Evolutionary conservation across 1,140 invertebrate genomes (phyloP).

Genomic region (Ceratosolen solmsi): DNA sequence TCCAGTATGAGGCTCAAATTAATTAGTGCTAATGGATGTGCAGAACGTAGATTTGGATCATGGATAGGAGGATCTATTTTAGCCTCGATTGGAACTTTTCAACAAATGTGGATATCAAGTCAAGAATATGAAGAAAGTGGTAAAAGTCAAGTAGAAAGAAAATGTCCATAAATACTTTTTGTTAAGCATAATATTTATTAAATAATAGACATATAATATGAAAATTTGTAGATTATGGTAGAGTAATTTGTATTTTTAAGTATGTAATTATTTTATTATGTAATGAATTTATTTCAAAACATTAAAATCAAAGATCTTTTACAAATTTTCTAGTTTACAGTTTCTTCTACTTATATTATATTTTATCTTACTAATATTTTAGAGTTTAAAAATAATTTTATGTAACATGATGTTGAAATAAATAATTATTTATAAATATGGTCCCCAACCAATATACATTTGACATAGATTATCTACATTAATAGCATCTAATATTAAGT

Average conservation of each 20-base stretch:
- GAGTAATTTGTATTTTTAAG: constrained; percentile 55
- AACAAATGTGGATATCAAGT: constrained; percentile 94
- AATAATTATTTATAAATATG: constrained; percentile 79
- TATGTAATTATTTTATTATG: constrained; percentile 51
- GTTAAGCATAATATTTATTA: constrained; percentile 28
- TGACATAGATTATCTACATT: constrained; percentile 90
- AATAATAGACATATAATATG: constrained; percentile 20
- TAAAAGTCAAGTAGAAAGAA: constrained; percentile 86
- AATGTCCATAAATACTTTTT: constrained; percentile 79
- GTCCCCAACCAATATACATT: constrained; percentile 98
- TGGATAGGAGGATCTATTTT: constrained; percentile 95
- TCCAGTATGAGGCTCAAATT: constrained; percentile 90
- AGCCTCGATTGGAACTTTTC: constrained; percentile 91
- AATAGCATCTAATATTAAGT: constrained; percentile 93
- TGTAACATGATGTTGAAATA: constrained; percentile 31
- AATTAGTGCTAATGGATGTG: constrained; percentile 81
- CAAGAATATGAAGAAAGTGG: constrained; percentile 93
- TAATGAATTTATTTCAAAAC: constrained; percentile 39
- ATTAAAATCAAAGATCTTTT: constrained; percentile 46
- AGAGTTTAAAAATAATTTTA: background rate
- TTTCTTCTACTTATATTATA: constrained; percentile 24
- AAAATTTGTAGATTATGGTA: constrained; percentile 55
- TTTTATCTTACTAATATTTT: constrained; percentile 20
- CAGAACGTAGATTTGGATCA: constrained; percentile 88
- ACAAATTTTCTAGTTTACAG: constrained; percentile 22